phyloP scores from a whole-genome alignment of 1,140 invertebrate genomes.

The Nilaparvata lugens region DNA sequence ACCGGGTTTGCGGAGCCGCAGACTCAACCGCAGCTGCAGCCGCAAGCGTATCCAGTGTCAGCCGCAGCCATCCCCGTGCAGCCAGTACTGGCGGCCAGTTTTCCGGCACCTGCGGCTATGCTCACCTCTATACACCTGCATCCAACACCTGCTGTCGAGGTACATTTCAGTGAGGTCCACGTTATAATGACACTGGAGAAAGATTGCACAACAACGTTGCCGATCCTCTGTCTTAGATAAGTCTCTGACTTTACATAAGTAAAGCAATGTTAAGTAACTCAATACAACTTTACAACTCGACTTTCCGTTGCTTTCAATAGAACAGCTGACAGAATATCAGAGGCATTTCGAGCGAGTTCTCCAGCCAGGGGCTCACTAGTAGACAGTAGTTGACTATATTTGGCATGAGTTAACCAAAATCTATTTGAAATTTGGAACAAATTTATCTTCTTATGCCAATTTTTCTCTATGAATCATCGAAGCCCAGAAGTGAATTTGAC shows the following conservation, averaged over 20 bases:
- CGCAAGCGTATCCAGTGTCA: conserved; percentile 47
- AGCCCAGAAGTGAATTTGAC: too few species aligned
- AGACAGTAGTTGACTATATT: neutral
- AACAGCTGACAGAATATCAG: too few species aligned
- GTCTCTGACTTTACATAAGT: neutral
- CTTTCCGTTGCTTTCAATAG: too few species aligned
- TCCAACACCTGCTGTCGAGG: neutral
- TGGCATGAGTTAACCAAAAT: neutral
- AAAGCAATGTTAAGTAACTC: neutral
- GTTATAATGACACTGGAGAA: too few species aligned
- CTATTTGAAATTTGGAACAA: neutral
- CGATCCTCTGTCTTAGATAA: neutral
- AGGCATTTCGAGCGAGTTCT: too few species aligned
- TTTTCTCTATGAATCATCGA: neutral
- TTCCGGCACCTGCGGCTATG: conserved; percentile 22
- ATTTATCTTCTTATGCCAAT: conserved; percentile 26
- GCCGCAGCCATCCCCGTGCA: conserved; percentile 51
- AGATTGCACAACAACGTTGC: neutral
- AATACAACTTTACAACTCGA: neutral
- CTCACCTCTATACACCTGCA: neutral
- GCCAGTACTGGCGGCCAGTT: conserved; percentile 37
- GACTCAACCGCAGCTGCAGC: conserved; percentile 31
- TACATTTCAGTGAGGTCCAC: too few species aligned
- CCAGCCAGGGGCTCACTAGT: too few species aligned
- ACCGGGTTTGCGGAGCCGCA: conserved; percentile 39